Conservation (phyloP, 1,140 invertebrate genomes). For the Luehdorfia chinensis region DNA sequence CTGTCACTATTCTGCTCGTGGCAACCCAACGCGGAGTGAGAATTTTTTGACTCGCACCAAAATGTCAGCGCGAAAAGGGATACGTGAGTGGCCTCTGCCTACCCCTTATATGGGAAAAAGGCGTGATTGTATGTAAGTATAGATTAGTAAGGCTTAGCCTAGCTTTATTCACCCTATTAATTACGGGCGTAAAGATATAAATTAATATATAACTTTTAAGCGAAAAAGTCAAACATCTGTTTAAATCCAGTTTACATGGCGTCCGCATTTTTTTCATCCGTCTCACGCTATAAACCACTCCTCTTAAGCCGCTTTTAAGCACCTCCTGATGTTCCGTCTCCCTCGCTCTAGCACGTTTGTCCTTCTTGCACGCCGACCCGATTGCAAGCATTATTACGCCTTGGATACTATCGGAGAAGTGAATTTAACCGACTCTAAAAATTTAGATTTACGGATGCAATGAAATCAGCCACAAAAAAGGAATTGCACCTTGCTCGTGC, state of each 20-base stretch:
- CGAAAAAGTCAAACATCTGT: background rate
- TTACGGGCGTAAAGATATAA: background rate
- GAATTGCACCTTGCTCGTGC: no score
- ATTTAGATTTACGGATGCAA: slow-evolving; percentile 1
- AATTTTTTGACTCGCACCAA: no score
- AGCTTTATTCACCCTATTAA: no score
- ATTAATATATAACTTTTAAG: background rate
- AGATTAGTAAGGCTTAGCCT: no score
- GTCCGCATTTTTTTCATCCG: background rate
- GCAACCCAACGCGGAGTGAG: no score
- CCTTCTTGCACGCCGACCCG: slow-evolving; percentile 3
- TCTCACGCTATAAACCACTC: slow-evolving; percentile 3
- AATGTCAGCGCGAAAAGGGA: no score
- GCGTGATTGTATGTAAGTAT: no score
- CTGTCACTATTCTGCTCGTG: no score
- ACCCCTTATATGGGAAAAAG: no score
- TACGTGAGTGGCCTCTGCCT: no score
- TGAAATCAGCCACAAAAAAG: background rate
- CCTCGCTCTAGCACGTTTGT: background rate
- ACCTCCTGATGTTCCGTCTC: background rate
- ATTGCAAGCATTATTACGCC: slow-evolving; percentile 1
- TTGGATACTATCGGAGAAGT: slow-evolving; percentile 19
- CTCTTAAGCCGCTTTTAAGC: slow-evolving; percentile 13
- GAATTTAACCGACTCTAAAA: slow-evolving; percentile 21
- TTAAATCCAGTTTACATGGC: background rate